Conservation (phyloP, 2,888 invertebrate genomes). For the Leptopilina drosophilae region DNA sequence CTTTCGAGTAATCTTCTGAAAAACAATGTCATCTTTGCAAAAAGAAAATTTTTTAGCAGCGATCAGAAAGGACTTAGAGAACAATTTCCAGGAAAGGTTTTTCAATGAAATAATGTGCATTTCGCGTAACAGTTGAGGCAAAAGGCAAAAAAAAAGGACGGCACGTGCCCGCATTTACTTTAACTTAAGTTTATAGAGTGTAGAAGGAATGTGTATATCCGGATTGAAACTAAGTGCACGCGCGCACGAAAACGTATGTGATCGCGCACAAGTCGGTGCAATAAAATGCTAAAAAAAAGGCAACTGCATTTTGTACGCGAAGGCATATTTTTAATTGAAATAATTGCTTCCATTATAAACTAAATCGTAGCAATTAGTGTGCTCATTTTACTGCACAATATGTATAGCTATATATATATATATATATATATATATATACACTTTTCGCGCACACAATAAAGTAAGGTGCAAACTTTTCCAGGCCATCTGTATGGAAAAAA, state of each 20-base stretch:
- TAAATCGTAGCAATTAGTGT: constrained; percentile 35
- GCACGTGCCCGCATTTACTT: constrained; percentile 35
- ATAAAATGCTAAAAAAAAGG: constrained; percentile 25
- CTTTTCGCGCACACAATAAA: not conserved
- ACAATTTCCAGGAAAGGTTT: not conserved
- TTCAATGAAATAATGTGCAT: constrained; percentile 28
- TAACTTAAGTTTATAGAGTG: constrained; percentile 29
- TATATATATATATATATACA: not conserved
- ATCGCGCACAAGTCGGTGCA: constrained; percentile 34
- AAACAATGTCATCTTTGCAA: too few species aligned
- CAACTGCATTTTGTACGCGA: constrained; percentile 17
- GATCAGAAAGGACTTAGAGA: too few species aligned
- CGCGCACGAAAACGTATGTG: constrained; percentile 28
- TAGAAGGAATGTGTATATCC: constrained; percentile 37
- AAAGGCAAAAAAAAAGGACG: constrained; percentile 17
- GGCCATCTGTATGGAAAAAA: not conserved
- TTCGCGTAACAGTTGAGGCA: constrained; percentile 1
- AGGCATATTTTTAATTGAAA: constrained; percentile 70
- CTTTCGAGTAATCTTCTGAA: too few species aligned
- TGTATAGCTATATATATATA: too few species aligned
- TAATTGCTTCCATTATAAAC: constrained; percentile 71
- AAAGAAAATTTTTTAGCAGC: too few species aligned
- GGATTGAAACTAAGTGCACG: constrained; percentile 35
- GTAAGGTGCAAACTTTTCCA: not conserved
- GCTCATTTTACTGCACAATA: constrained; percentile 7